These are phyloP conservation scores for Axis porcinus DNA, from an alignment of 2,113 vertebrate genomes.

Conservation along the genomic window DNA sequence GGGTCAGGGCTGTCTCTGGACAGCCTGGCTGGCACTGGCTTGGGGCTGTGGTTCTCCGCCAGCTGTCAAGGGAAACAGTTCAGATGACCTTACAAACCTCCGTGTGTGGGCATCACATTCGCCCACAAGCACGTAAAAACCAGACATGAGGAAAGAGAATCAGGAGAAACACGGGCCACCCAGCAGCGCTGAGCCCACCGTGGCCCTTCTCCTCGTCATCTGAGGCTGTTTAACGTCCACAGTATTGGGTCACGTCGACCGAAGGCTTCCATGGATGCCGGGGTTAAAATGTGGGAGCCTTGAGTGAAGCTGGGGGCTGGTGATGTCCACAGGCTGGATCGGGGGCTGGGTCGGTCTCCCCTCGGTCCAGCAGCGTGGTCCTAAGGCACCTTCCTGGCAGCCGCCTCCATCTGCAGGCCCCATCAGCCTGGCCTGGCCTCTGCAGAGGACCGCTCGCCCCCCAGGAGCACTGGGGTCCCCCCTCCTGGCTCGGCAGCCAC, in stretches of 20 bases:
- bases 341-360: fast-evolving
- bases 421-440: not conserved
- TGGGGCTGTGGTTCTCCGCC: not conserved
- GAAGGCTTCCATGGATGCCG: fast-evolving
- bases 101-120: not conserved
- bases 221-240: not conserved
- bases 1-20: constrained; percentile 24
- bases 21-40: constrained; percentile 48
- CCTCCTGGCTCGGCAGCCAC: fast-evolving
- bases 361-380: not conserved
- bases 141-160: not conserved
- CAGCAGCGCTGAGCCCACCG: not conserved
- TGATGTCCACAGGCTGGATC: not conserved
- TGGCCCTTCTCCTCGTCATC: not conserved
- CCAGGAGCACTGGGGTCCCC: too few relatives aligned
- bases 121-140: not conserved
- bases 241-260: fast-evolving
- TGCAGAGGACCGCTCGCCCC: fast-evolving
- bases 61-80: constrained; percentile 56
- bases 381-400: not conserved
- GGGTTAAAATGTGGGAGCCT: not conserved
- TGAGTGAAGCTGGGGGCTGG: not conserved
- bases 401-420: not conserved
- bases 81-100: constrained; percentile 43
- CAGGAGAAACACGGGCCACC: not conserved